These are phyloP conservation scores for Halichoeres trimaculatus DNA, from an alignment of 2,113 vertebrate genomes.

Conservation along the genomic window DNA sequence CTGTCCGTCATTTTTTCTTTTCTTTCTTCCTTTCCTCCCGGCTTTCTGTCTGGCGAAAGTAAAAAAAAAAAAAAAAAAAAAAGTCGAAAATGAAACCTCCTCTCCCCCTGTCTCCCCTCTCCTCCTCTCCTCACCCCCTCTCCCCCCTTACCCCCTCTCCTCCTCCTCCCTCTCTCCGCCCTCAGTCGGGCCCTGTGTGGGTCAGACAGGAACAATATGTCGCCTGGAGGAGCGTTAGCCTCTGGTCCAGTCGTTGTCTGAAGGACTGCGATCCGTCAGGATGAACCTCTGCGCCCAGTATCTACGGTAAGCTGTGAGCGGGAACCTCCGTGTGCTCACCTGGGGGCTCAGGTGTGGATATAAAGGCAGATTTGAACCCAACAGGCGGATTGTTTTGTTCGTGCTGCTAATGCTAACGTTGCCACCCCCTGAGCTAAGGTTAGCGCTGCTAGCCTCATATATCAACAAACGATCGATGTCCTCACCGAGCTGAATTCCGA, in stretches of 20 bases:
- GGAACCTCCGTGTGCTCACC: fast-evolving
- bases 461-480: slow-evolving; percentile 61
- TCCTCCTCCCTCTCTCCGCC: background rate
- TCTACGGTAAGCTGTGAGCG: slow-evolving; percentile 69
- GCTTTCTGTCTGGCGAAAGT: too few species aligned
- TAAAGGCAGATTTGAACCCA: fast-evolving
- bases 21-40: too few species aligned
- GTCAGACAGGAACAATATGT: slow-evolving; percentile 83
- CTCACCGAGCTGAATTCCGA: too few species aligned
- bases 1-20: too few species aligned
- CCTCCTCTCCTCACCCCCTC: background rate
- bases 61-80: too few species aligned
- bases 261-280: slow-evolving; percentile 72
- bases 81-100: too few species aligned
- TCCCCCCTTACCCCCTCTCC: background rate
- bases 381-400: slow-evolving; percentile 36
- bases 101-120: too few species aligned
- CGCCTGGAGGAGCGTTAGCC: slow-evolving; percentile 77
- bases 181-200: background rate
- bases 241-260: slow-evolving; percentile 70
- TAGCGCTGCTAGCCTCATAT: slow-evolving; percentile 37
- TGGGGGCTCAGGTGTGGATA: fast-evolving
- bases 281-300: slow-evolving; percentile 85
- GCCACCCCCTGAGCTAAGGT: slow-evolving; percentile 44
- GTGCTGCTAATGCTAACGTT: slow-evolving; percentile 58